Evolutionary conservation across 2,888 invertebrate species (phyloP), one percentile per base, ranked within the genome.

Genomic region (Drosophila siamana): DNA sequence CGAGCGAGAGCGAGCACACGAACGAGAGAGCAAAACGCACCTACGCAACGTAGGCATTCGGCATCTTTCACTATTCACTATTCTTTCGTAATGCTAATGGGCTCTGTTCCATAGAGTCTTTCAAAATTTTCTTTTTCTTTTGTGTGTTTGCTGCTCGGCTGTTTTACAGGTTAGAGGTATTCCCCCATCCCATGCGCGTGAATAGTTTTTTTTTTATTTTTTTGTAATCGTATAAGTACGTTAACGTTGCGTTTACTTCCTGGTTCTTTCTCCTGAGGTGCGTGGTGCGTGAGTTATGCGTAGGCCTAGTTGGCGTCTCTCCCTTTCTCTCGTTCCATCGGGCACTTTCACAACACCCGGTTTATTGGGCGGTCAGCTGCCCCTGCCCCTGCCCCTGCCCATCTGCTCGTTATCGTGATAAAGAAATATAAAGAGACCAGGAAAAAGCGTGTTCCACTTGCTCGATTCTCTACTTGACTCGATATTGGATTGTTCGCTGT

Each of bases 51-150:
- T 43, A 56, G 46, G 59, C 46, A 33, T 16, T 63, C 59, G 46
- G 47, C 63, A 61, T 73, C 63, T 77, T 65, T 83, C 57, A 60
- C 61, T 71, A 52, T 65, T 83, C 57, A 60, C 61, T 71, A 52
- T 48, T 44, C 63, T 78, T 67, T 83, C 71, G 70, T 68, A 80
- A 83, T 77, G 57, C 55, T 56, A 55, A 71, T 72, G 66, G 66
- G 50, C 50, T 40, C 41, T 43, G 13, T 24, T 19, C 26, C n/a
- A 30, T 22, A 19, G 24, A 52, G 43, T 43, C 51, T 60, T 60
- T 43, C 43, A n/a, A 52, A 24, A 59, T 59, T 64, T 50, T 64
- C 38, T 43, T 28, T 28, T 55, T 57, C 9, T 63, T 26, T 43
- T n/a, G n/a, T n/a, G 15, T 38, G 6, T 40, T 7, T 41, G 28